phyloP scores from a whole-genome alignment of 2,797 vertebrate species.

The Varecia variegata region DNA sequence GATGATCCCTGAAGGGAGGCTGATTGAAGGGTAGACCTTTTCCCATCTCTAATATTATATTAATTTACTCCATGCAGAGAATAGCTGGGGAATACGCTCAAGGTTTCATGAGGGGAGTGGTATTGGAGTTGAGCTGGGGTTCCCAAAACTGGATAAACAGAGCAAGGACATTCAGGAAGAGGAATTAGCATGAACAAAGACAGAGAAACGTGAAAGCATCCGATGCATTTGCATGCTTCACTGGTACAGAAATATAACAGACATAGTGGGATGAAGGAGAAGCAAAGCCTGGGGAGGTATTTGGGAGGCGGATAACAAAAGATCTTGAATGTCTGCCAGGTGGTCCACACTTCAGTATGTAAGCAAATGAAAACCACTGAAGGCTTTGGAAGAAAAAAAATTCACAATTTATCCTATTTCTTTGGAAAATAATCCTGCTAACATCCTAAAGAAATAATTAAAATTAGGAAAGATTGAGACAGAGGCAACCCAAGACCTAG shows the following conservation, averaged over 20 bases:
- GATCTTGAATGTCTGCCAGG: background rate
- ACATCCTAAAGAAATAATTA: slow-evolving; percentile 24
- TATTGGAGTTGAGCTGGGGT: background rate
- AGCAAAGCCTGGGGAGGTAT: background rate
- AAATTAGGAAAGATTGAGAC: background rate
- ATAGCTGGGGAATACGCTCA: background rate
- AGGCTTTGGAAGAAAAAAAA: background rate
- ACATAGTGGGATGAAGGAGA: background rate
- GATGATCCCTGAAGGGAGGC: background rate
- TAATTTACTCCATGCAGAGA: background rate
- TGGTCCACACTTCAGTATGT: background rate
- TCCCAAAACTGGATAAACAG: background rate
- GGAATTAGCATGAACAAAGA: background rate
- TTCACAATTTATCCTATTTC: background rate
- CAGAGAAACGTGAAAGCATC: background rate
- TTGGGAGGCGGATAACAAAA: background rate
- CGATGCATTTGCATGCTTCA: background rate
- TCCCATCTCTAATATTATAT: background rate
- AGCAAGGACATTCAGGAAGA: background rate
- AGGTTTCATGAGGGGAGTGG: background rate
- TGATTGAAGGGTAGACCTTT: background rate
- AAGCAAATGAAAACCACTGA: background rate
- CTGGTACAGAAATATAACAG: background rate
- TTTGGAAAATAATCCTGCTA: background rate
- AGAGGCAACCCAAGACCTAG: background rate